These are phyloP conservation scores for Eospalax fontanierii DNA, from an alignment of 2,797 vertebrate species.

Conservation along the genomic window DNA sequence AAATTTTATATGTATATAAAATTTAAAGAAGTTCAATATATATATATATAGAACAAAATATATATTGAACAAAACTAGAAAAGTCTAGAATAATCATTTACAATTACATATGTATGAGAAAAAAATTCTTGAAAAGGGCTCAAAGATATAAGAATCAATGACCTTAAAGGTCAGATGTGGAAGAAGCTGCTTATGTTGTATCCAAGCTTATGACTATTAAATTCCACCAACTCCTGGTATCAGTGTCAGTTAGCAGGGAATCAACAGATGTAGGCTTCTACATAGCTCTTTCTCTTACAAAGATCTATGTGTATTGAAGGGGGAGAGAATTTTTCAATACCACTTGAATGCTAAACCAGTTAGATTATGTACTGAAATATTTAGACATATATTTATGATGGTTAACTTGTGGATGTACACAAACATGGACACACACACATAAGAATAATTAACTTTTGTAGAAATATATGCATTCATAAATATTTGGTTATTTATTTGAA, in stretches of 20 bases:
- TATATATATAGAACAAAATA: too few relatives aligned
- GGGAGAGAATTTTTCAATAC: background rate
- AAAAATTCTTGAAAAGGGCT: background rate
- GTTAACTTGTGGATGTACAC: background rate
- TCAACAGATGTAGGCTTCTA: background rate
- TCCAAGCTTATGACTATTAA: background rate
- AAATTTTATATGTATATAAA: too few relatives aligned
- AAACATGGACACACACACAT: background rate
- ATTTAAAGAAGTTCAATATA: too few relatives aligned
- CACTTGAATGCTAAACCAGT: background rate
- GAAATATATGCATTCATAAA: constrained; percentile 19
- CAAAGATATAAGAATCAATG: background rate
- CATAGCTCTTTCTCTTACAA: background rate
- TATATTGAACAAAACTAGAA: background rate
- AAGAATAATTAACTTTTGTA: background rate
- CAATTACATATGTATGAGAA: background rate
- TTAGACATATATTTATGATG: background rate
- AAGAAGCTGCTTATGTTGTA: background rate
- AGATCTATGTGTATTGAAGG: background rate
- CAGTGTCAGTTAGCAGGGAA: constrained; percentile 11
- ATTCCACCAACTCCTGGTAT: background rate
- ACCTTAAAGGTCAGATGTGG: too few relatives aligned
- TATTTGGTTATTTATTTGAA: background rate
- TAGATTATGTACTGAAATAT: background rate
- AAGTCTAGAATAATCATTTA: background rate